Conservation (phyloP, 2,797 vertebrate genomes). For the Moxostoma hubbsi region DNA sequence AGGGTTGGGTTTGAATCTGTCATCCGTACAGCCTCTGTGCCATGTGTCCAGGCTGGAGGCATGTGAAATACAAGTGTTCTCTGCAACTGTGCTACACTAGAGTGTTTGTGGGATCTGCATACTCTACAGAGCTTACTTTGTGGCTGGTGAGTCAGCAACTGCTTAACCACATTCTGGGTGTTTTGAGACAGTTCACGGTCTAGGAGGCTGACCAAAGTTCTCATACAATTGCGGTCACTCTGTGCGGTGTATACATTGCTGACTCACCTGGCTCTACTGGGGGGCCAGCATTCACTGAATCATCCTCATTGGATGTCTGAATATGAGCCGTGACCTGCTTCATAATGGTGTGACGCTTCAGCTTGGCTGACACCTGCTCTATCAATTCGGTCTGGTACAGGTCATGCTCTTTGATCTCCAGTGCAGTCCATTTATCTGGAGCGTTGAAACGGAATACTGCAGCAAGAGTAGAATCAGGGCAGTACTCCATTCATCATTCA, state of each 20-base stretch:
- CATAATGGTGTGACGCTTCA: not conserved
- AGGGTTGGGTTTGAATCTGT: no score
- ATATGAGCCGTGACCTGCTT: conserved; percentile 8
- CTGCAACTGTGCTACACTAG: no score
- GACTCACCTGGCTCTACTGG: not conserved
- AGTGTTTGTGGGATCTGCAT: no score
- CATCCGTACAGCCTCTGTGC: no score
- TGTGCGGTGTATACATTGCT: not conserved
- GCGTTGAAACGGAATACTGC: conserved; percentile 37
- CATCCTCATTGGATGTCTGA: not conserved
- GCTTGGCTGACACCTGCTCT: conserved; percentile 1
- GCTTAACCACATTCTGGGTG: no score
- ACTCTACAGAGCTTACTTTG: no score
- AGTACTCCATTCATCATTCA: conserved; percentile 43
- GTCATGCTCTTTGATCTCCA: conserved; percentile 40
- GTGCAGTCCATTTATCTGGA: conserved; percentile 36
- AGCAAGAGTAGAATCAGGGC: conserved; percentile 27
- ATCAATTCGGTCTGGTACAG: not conserved
- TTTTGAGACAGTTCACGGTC: conserved; percentile 14
- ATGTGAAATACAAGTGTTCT: no score
- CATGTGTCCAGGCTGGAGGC: no score
- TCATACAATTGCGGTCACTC: conserved; percentile 1
- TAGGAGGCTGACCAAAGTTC: conserved; percentile 22
- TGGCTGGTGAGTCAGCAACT: no score
- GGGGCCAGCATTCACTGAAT: not conserved